Evolutionary conservation across 2,888 invertebrate species (phyloP).

Genomic region (Pomacea canaliculata): DNA sequence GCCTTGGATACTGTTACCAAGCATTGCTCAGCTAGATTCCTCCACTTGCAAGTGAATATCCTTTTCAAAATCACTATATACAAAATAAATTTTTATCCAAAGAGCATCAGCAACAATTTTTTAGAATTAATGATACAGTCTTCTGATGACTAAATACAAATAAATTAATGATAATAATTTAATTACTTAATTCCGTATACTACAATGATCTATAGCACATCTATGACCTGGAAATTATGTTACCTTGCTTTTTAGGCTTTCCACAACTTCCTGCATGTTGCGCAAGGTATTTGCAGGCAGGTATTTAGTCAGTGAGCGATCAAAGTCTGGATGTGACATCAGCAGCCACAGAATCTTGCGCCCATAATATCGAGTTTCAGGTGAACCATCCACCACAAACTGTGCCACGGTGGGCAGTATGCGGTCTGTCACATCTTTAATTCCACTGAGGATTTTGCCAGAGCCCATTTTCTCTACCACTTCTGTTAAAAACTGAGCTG

Average conservation of each 20-base stretch:
- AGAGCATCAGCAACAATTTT: too few species aligned
- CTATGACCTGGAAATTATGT: too few species aligned
- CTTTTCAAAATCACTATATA: too few species aligned
- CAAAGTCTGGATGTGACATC: constrained; percentile 82
- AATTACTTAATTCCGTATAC: too few species aligned
- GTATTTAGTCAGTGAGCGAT: constrained; percentile 82
- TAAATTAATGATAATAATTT: too few species aligned
- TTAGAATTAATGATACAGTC: too few species aligned
- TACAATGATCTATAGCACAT: too few species aligned
- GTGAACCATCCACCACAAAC: constrained; percentile 86
- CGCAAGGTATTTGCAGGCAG: constrained; percentile 84
- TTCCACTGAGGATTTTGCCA: constrained; percentile 79
- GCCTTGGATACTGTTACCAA: too few species aligned
- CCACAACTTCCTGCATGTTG: constrained; percentile 85
- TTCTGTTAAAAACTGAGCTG: constrained; percentile 82
- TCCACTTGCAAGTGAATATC: too few species aligned
- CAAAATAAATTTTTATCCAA: too few species aligned
- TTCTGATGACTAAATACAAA: too few species aligned
- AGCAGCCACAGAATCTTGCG: constrained; percentile 80
- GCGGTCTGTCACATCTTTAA: constrained; percentile 83
- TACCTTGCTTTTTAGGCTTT: constrained; percentile 75
- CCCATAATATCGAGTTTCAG: constrained; percentile 77
- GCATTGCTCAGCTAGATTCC: too few species aligned
- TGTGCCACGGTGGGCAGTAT: constrained; percentile 85
- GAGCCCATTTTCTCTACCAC: constrained; percentile 81